Evolutionary conservation across 2,797 vertebrate genomes (phyloP).

Genomic region (Tokudaia tokunoshimensis): DNA sequence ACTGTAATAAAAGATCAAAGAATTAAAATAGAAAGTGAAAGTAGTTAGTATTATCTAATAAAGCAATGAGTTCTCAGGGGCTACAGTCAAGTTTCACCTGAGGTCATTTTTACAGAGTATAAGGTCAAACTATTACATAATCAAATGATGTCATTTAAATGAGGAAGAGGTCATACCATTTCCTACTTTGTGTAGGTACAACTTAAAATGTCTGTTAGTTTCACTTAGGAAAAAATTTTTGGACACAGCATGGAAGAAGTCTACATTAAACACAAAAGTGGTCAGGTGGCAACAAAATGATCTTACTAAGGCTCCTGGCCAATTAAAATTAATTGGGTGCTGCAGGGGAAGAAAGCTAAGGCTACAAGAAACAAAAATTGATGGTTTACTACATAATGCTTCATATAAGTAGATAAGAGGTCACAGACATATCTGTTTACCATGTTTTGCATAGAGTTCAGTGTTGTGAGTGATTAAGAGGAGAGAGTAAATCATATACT

Average conservation of each 20-base stretch:
- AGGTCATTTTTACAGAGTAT: conserved; percentile 41
- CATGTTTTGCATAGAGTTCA: conserved; percentile 40
- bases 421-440: conserved; percentile 54
- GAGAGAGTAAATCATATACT: conserved; percentile 56
- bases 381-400: conserved; percentile 63
- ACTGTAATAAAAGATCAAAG: background rate
- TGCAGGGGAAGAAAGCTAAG: conserved; percentile 47
- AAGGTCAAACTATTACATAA: conserved; percentile 56
- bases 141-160: conserved; percentile 58
- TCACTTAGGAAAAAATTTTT: conserved; percentile 56
- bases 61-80: conserved; percentile 56
- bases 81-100: conserved; percentile 38
- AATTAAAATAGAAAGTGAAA: background rate
- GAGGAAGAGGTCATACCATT: conserved; percentile 42
- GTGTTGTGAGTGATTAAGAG: conserved; percentile 49
- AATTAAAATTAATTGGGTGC: conserved; percentile 71
- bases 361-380: conserved; percentile 66
- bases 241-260: background rate
- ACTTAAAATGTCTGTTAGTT: conserved; percentile 51
- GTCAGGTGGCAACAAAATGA: conserved; percentile 69
- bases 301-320: conserved; percentile 41
- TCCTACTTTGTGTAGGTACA: conserved; percentile 54
- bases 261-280: conserved; percentile 42
- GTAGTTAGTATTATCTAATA: conserved; percentile 20
- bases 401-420: conserved; percentile 47